Conservation (phyloP, 35 echinoderm and acorn worm genomes). For the Strongylocentrotus purpuratus region DNA sequence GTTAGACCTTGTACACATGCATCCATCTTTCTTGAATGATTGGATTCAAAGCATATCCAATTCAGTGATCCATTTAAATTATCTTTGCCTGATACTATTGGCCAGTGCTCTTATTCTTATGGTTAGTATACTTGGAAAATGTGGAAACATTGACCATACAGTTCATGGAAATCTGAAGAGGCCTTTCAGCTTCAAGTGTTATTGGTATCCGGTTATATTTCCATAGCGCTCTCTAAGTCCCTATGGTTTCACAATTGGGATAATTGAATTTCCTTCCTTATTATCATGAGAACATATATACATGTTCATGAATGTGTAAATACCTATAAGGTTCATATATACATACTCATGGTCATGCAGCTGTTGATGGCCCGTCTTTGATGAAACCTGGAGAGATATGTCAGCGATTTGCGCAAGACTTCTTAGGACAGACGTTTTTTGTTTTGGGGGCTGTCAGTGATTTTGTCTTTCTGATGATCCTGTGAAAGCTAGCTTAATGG, state of each 20-base stretch:
- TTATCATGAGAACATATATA: not conserved
- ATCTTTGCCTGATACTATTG: too few species aligned
- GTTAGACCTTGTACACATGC: not conserved
- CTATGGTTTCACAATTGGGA: not conserved
- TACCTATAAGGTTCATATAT: too few species aligned
- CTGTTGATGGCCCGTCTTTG: not conserved
- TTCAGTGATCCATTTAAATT: too few species aligned
- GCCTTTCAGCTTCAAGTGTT: not conserved
- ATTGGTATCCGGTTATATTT: not conserved
- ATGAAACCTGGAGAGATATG: not conserved
- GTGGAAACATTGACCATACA: not conserved
- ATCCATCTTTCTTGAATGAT: not conserved
- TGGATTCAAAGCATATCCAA: too few species aligned
- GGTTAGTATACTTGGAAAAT: not conserved
- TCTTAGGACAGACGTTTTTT: not conserved
- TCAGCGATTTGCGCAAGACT: not conserved
- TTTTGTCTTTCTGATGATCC: not conserved
- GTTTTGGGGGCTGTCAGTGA: not conserved
- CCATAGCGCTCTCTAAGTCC: not conserved
- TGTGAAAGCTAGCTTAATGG: not conserved
- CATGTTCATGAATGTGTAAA: not conserved
- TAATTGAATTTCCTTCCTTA: conserved; percentile 12
- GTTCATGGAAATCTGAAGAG: not conserved
- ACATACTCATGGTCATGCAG: not conserved
- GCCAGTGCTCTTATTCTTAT: too few species aligned